Conservation (phyloP, 2,888 invertebrate species). For the Ptilodon capucinus region DNA sequence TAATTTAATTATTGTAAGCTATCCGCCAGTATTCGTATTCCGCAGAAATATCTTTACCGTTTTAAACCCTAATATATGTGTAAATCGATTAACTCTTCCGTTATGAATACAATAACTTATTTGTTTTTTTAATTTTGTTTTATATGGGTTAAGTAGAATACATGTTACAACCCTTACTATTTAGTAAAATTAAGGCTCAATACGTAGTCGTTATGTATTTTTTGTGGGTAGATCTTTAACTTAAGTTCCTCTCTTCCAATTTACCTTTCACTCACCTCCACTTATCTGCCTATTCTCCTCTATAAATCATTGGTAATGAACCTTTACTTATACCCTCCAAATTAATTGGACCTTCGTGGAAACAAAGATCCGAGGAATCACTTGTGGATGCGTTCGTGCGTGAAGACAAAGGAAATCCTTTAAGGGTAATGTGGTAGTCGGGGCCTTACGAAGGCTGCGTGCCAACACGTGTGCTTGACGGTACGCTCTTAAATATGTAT, state of each 20-base stretch:
- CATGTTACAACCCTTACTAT: no score
- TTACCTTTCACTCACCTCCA: no score
- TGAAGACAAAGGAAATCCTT: conserved; percentile 46
- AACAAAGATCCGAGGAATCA: conserved; percentile 13
- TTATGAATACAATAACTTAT: no score
- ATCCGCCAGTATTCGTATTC: neutral
- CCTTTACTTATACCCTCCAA: neutral
- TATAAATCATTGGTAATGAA: neutral
- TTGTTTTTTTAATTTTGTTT: no score
- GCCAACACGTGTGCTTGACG: conserved; percentile 41
- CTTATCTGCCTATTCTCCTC: neutral
- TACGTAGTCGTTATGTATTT: no score
- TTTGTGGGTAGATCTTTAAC: no score
- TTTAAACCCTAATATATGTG: neutral
- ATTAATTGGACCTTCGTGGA: neutral
- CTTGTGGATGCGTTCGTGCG: conserved; percentile 25
- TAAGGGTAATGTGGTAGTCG: conserved; percentile 32
- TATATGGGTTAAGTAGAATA: no score
- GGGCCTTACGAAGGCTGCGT: conserved; percentile 45
- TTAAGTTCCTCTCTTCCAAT: no score
- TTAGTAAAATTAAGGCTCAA: no score
- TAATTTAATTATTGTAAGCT: neutral
- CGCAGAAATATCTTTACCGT: no score
- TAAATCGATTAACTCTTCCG: no score
- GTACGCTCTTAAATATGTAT: conserved; percentile 35